Base-by-base conservation (phyloP, 2,113 vertebrate genomes). In the Glaucomys volans region DNA sequence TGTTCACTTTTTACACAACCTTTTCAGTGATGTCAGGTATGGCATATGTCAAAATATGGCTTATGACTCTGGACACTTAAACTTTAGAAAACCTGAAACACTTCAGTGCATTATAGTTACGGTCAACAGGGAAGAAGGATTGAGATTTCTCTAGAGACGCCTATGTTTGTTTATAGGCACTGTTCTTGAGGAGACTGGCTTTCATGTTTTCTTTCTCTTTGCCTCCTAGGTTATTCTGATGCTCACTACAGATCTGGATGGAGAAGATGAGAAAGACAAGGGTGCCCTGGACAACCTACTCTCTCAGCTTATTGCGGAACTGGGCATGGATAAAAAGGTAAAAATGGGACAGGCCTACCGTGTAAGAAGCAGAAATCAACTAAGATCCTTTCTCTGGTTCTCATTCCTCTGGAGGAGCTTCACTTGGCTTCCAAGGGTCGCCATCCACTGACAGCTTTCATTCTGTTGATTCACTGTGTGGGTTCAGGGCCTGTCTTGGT, bases 211-310 rank as follows among this genome's bases (percentile, higher is more conserved):
- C 17, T 54, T 40, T 67, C 18, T 87, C 40, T 91, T 8, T 87
- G 87, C 66, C 52, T 93, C 76, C 54, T 94, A 99, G 99, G 99
- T 99, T 89, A 99, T 99, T 91, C 98, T 99, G 92, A 99, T 99
- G 99, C 98, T 99, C 87, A 99, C 99, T 42, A 99, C 99, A 90
- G 99, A 99, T 98, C 98, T 99, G 50, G 99, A 99, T 96, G 99
- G 99, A 26, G 99, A 99, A 76, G 99, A 99, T 87, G 99, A 99
- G 97, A 99, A 99, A 97, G 99, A 99, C 97, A 99, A 99, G 95
- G 99, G 99, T 0, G 99, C 99, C 77, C 98, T 99, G 83, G 99
- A 99, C 96, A 99, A 99, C 92, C 99, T 99, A 2, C 99, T 99
- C 3, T 99, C 99, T 62, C 99, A 99, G 85, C 99, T 99, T 79